Conservation (phyloP, 2,113 vertebrate species). For the Oenanthe melanoleuca region DNA sequence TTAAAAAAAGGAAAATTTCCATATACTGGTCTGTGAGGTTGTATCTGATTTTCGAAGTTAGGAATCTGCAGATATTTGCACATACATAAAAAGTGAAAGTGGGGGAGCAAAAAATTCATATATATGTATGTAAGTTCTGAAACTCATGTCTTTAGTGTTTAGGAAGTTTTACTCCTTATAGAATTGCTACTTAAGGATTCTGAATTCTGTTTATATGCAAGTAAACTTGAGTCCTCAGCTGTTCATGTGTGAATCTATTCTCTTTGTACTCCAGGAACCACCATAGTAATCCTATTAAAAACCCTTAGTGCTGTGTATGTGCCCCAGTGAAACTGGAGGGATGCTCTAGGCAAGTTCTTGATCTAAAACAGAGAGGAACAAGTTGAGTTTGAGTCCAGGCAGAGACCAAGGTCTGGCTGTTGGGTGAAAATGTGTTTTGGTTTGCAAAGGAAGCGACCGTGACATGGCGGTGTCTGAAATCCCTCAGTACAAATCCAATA, state of each 20-base stretch:
- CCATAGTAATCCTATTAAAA: not conserved
- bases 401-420: not conserved
- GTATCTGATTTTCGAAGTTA: not conserved
- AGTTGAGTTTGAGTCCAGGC: not conserved
- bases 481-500: not conserved
- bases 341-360: not conserved
- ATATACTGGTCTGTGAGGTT: not conserved
- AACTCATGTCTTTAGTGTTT: not conserved
- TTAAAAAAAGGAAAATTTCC: not conserved
- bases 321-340: not conserved
- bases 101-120: not conserved
- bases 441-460: not conserved
- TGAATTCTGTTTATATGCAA: not conserved
- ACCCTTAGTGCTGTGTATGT: not conserved
- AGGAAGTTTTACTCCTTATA: not conserved
- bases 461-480: not conserved
- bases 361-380: not conserved
- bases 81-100: not conserved
- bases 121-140: not conserved
- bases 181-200: not conserved
- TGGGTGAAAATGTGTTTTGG: not conserved
- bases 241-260: not conserved
- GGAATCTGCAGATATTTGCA: not conserved
- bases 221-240: not conserved
- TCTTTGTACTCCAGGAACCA: not conserved